Conservation (phyloP, 2,888 invertebrate species). For the Agapostemon virescens region DNA sequence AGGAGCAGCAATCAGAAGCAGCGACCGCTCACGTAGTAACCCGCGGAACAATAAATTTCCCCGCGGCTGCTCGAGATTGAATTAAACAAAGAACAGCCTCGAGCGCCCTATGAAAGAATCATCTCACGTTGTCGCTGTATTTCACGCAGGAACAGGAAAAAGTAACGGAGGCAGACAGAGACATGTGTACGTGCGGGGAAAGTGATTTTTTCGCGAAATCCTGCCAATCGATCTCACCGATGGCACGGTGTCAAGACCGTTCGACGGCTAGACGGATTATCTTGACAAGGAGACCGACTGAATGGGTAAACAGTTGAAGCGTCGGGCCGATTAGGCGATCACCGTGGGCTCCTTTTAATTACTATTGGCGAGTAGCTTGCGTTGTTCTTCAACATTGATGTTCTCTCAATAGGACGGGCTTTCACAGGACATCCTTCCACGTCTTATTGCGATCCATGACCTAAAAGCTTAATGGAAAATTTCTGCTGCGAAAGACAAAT, state of each 20-base stretch:
- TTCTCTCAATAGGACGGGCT: background rate
- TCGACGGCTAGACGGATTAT: constrained; percentile 24
- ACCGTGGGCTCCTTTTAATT: background rate
- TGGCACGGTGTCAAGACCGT: constrained; percentile 49
- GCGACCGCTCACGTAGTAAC: background rate
- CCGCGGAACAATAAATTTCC: background rate
- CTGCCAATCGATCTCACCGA: constrained; percentile 52
- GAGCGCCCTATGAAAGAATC: constrained; percentile 33
- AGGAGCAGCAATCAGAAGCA: background rate
- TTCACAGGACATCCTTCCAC: background rate
- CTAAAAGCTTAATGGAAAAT: background rate
- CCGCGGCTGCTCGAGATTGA: constrained; percentile 1
- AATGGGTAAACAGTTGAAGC: constrained; percentile 27
- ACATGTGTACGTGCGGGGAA: constrained; percentile 35
- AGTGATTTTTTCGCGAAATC: constrained; percentile 55
- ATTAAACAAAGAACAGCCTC: constrained; percentile 13
- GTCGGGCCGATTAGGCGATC: background rate
- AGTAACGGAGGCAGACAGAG: constrained; percentile 28
- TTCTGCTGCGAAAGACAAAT: background rate
- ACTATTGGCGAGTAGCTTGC: background rate
- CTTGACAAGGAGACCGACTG: constrained; percentile 17
- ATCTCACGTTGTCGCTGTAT: constrained; percentile 50
- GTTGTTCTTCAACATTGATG: too few relatives aligned
- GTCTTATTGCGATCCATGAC: background rate
- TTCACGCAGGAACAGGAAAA: constrained; percentile 48